Evolutionary conservation across 2,113 vertebrate genomes (phyloP).

Genomic region (Thamnophis sirtalis): DNA sequence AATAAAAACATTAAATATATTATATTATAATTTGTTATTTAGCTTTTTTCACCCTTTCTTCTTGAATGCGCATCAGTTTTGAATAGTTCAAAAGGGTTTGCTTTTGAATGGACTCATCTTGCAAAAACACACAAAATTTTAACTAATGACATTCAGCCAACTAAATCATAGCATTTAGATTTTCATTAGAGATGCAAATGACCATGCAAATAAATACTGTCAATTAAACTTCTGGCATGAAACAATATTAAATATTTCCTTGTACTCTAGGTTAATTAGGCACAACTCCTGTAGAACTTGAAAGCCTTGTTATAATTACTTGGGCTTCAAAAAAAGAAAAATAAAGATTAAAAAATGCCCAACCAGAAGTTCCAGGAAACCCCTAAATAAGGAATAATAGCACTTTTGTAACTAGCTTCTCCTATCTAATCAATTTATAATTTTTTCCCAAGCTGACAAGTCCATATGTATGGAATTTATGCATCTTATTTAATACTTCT

Average conservation of each 20-base stretch:
- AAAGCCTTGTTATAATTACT: not conserved
- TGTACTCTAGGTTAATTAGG: not conserved
- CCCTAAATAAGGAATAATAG: not conserved
- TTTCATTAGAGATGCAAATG: not conserved
- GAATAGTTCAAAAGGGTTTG: not conserved
- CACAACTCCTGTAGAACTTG: not conserved
- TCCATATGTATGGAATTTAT: not conserved
- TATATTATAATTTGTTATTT: not conserved
- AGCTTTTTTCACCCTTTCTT: not conserved
- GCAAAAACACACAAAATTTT: not conserved
- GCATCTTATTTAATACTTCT: not conserved
- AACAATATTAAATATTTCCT: not conserved
- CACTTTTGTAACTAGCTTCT: not conserved
- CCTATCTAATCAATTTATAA: not conserved
- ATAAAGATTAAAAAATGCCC: not conserved
- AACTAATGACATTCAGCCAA: not conserved
- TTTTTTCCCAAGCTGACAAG: not conserved
- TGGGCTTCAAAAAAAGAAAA: not conserved
- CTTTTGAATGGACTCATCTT: not conserved
- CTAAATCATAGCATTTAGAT: not conserved
- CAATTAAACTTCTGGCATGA: not conserved
- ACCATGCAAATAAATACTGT: not conserved
- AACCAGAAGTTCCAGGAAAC: not conserved
- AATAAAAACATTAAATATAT: not conserved
- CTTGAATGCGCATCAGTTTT: not conserved